phyloP scores from a whole-genome alignment of 2,113 vertebrate genomes.

The Ivindomyrus marchei region DNA sequence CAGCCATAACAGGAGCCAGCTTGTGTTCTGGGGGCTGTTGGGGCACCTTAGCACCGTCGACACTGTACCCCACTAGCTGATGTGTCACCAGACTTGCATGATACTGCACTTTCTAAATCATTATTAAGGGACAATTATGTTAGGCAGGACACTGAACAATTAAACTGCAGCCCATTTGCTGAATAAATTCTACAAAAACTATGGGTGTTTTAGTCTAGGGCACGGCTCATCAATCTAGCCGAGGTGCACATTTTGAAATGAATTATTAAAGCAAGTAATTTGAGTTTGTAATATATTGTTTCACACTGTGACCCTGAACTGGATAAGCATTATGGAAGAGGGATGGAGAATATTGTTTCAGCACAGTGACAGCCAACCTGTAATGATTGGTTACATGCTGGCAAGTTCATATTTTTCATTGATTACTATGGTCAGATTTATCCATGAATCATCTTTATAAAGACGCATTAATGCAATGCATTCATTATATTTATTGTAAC shows the following conservation, averaged over 20 bases:
- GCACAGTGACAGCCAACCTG: background rate
- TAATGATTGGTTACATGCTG: background rate
- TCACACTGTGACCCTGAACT: slow-evolving; percentile 1
- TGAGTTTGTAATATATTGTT: slow-evolving; percentile 7
- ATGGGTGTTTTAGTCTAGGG: background rate
- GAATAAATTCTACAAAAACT: background rate
- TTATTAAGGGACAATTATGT: background rate
- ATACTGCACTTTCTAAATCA: background rate
- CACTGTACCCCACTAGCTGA: background rate
- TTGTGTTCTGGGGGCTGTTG: background rate
- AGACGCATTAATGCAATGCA: background rate
- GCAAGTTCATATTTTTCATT: slow-evolving; percentile 3
- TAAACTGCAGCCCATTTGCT: background rate
- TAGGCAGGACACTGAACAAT: background rate
- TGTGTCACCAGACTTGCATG: background rate
- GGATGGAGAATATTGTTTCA: slow-evolving; percentile 7
- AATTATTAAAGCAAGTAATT: slow-evolving; percentile 9
- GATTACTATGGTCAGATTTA: background rate
- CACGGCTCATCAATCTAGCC: background rate
- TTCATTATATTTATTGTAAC: background rate
- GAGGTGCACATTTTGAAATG: background rate
- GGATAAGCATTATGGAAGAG: background rate
- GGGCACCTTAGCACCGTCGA: background rate
- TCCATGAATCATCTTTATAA: background rate
- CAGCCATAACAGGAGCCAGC: background rate